These are phyloP conservation scores for Malurus elegans DNA, from an alignment of 2,113 vertebrate genomes.

Conservation along the genomic window DNA sequence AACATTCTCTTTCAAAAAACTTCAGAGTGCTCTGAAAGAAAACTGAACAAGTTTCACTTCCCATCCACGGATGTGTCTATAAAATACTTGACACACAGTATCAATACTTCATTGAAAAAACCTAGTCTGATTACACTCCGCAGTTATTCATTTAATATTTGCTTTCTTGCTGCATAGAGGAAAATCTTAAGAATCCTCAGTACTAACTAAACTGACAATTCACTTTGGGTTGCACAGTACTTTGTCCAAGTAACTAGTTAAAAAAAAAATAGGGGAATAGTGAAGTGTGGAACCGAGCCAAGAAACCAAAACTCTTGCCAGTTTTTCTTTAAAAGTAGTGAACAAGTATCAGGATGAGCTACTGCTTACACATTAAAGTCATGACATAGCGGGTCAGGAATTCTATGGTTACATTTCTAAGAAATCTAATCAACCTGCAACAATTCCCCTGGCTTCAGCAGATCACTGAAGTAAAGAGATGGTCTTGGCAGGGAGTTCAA, in stretches of 20 bases:
- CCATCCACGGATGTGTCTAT: fast-evolving
- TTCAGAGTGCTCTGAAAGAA: not conserved
- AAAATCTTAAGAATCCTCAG: not conserved
- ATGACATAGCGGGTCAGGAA: not conserved
- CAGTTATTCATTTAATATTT: not conserved
- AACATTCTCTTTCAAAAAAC: not conserved
- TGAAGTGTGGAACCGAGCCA: not conserved
- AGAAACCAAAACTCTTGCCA: not conserved
- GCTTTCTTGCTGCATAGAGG: not conserved
- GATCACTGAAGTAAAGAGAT: not conserved
- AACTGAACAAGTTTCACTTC: not conserved
- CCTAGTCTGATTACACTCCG: not conserved
- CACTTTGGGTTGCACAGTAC: not conserved
- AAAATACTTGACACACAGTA: not conserved
- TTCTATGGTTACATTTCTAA: not conserved
- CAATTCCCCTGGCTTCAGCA: not conserved
- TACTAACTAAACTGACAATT: not conserved
- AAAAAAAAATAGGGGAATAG: not conserved
- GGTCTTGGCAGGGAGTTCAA: not conserved
- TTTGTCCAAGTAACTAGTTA: not conserved
- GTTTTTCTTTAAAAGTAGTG: not conserved
- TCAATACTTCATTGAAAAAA: not conserved
- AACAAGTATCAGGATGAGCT: not conserved
- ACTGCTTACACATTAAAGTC: not conserved
- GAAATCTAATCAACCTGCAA: not conserved